Evolutionary conservation across 2,113 vertebrate species (phyloP), one percentile per base, ranked within the genome.

Genomic region (Percina caprodes): DNA sequence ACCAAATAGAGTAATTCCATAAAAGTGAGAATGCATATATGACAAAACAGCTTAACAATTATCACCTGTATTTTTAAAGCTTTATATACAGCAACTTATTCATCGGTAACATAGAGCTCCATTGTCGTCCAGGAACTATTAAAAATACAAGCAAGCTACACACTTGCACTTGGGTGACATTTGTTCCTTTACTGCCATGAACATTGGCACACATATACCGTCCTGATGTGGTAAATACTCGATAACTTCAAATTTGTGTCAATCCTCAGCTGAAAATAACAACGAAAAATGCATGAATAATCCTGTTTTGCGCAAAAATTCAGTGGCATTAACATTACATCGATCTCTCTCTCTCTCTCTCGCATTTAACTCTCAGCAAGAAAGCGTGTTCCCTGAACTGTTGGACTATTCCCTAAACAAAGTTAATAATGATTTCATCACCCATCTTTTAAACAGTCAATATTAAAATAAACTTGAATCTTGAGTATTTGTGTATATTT

Each of bases 381-480:
- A 42, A 42, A 42, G 39, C 10, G 39, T 42, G 39, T 42, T 42
- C 10, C 39, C 39, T 42, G 10, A 42, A 42, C 10, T 11, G 33
- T 35, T 21, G 33, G 61, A 71, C 10, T 30, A 12, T 33, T 62
- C 52, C 48, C 51, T 33, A 11, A 45, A 69, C 7, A 26, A n/a
- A 33, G 4, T 45, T 35, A 80, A 75, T 60, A 33, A 68, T 63
- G 16, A 24, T 26, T 52, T 54, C 60, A 26, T 51, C 54, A 16
- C 11, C 30, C 46, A 21, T 71, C 45, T 60, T 68, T 69, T 48
- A 42, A 21, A 59, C 42, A 2, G 45, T 21, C 45, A 4, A 24
- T 49, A 55, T 68, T 26, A 55, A 55, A 69, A 30, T 39, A 56
- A 68, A 48, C 23, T n/a, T 21, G 11, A 46, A 42, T 42, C 23